phyloP scores from a whole-genome alignment of 2,888 invertebrate genomes.

The Laspeyria flexula region DNA sequence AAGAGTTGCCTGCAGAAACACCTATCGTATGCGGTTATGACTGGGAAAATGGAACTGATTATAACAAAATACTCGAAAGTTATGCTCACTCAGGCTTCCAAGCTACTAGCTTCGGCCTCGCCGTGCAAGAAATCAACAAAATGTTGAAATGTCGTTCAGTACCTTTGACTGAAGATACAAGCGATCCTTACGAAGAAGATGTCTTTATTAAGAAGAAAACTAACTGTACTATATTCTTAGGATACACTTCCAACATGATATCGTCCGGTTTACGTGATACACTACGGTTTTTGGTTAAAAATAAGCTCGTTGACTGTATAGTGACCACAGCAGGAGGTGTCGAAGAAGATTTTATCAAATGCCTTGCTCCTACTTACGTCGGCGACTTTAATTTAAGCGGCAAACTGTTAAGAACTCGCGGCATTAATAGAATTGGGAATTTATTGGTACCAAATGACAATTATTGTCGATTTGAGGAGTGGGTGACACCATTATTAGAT shows the following conservation, averaged over 20 bases:
- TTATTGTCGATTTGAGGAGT: constrained; percentile 99
- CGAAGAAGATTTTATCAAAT: constrained; percentile 99
- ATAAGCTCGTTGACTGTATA: constrained; percentile 95
- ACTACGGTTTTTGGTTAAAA: constrained; percentile 89
- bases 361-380: constrained; percentile 96
- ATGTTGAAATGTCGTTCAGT: constrained; percentile 93
- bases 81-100: constrained; percentile 97
- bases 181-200: constrained; percentile 91
- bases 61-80: constrained; percentile 92
- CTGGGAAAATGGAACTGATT: constrained; percentile 96
- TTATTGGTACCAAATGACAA: constrained; percentile 99
- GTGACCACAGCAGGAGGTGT: constrained; percentile 99
- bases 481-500: constrained; percentile 97
- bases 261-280: constrained; percentile 98
- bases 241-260: constrained; percentile 98
- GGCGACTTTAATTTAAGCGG: constrained; percentile 96
- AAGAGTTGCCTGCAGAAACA: constrained; percentile 88
- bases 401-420: constrained; percentile 91
- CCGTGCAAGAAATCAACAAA: constrained; percentile 95
- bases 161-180: constrained; percentile 88
- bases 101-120: constrained; percentile 97
- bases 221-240: constrained; percentile 97
- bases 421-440: constrained; percentile 95
- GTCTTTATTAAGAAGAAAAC: constrained; percentile 91
- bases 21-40: constrained; percentile 94